Evolutionary conservation across 35 echinoderm and acorn worm species (phyloP), one percentile per base, ranked within the genome.

Genomic region (Anneissia japonica): DNA sequence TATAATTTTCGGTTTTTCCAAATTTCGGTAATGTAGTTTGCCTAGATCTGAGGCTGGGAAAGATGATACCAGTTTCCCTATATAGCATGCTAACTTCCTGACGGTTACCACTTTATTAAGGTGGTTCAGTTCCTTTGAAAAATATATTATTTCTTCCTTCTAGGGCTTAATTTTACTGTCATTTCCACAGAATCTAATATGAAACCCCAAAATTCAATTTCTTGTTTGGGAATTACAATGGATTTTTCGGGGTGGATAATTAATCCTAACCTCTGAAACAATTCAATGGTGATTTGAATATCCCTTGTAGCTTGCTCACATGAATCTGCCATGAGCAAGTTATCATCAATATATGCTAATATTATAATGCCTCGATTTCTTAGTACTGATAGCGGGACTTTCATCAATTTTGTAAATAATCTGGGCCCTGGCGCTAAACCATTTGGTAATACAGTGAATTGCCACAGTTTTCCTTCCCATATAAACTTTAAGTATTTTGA

Each of bases 331-430:
- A 84, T 29, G 30, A 90, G 34, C 0, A 84, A n/a, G 0, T 73
- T 84, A 55, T 90, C 81, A 78, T 90, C 88, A 40, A 90, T 84
- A 77, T 90, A 90, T 28, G 72, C 37, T 26, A 77, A 29, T 34
- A 84, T 77, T 17, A 30, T 31, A 19, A 79, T 91, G 64, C 7
- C 77, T 23, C 89, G n/a, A 46, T 85, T 45, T 43, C 74, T 64
- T 35, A 90, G 77, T 35, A 32, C 46, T 4, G 89, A 74, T 4
- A 91, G 55, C 0, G 77, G 72, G 0, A 81, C 89, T 45, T 91
- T 95, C 28, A 95, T 72, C 6, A 96, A 23, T 35, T 89, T 91
- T 4, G 93, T 96, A 84, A 91, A 96, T 0, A 96, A 7, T 7
- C 90, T 28, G 32, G 88, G 93, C 3, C 74, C 89, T 77, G 84